Evolutionary conservation across 2,797 vertebrate genomes (phyloP).

Genomic region (Caiman crocodilus): DNA sequence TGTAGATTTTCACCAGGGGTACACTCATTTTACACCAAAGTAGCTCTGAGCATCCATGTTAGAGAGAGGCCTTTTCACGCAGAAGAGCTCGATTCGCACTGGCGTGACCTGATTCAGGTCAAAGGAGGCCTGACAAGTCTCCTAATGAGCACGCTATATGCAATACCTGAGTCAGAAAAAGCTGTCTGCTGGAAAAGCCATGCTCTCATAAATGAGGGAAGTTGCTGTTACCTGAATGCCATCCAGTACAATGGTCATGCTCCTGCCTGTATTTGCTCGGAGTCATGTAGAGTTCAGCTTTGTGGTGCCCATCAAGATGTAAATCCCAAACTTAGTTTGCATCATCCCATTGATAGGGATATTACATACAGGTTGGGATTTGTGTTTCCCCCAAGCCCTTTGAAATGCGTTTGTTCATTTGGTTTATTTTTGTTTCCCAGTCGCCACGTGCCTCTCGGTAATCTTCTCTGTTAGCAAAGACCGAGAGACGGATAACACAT

Average conservation of each 20-base stretch:
- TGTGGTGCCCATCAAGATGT: slow-evolving; percentile 57
- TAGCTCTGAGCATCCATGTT: too few species aligned
- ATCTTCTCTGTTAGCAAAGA: slow-evolving; percentile 64
- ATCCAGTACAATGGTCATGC: neutral
- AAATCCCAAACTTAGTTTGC: slow-evolving; percentile 61
- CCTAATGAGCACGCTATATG: neutral
- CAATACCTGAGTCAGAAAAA: neutral
- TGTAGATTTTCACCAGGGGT: slow-evolving; percentile 34
- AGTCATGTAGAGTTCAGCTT: slow-evolving; percentile 73
- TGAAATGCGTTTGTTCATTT: slow-evolving; percentile 67
- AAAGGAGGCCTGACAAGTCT: neutral
- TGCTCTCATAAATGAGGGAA: neutral
- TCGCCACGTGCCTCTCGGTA: slow-evolving; percentile 65
- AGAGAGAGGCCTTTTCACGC: neutral
- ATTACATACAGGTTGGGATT: slow-evolving; percentile 34
- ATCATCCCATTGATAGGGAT: slow-evolving; percentile 39
- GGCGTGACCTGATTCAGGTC: neutral
- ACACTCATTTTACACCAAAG: too few species aligned
- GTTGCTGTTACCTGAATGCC: neutral
- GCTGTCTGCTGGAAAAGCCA: fast-evolving
- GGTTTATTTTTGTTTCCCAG: slow-evolving; percentile 74
- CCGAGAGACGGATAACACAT: slow-evolving; percentile 70
- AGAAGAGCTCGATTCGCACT: neutral
- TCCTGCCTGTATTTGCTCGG: slow-evolving; percentile 45
- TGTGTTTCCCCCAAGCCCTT: slow-evolving; percentile 36